Base-by-base conservation (phyloP, 2,888 invertebrate genomes). In the Oasisia sp. region DNA sequence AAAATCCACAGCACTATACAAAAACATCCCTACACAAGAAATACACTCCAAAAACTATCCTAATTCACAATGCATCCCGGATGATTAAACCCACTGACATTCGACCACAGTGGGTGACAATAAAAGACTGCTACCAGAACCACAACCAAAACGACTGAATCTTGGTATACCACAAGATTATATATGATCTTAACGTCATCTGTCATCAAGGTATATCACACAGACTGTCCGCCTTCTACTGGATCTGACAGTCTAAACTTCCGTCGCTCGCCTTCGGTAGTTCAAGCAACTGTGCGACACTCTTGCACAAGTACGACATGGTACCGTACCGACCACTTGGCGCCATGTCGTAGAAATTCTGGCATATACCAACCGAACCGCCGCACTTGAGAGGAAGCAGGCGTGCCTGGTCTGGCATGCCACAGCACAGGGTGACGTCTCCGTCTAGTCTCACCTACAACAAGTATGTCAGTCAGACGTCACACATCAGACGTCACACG, bases 341-440 rank as follows among this genome's bases (percentile, higher is more conserved):
- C 38, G 99, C 99, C 96, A 98, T 98, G 97, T 99, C 99, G 96
- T 99, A 99, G 96, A 99, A 98, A 96, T 99, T 99, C 96, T 98
- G 98, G 96, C 99, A 99, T 94, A 99, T 98, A 94, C 98, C 98
- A 0, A 98, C 99, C 50, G 99, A 98, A 92, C 99, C 99, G 92
- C 98, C 98, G 96, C 99, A 99, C 74, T 74, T 45, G 91, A 38
- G 32, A 92, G 74, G 74, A 27, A 74, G 7, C 38, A 12, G 12
- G 90, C 27, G 92, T 50, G 74, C 32, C 58, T 27, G 44, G 89
- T 19, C 92, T 91, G 91, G 45, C 32, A 44, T 50, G 92, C 91
- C 98, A 97, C 99, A 99, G 96, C 99, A 99, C 27, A 99, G 97
- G 0, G 98, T 98, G 7, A 99, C 99, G 96, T 99, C 98, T 44